Evolutionary conservation across 1,140 invertebrate genomes (phyloP).

Genomic region (Anadara kagoshimensis): DNA sequence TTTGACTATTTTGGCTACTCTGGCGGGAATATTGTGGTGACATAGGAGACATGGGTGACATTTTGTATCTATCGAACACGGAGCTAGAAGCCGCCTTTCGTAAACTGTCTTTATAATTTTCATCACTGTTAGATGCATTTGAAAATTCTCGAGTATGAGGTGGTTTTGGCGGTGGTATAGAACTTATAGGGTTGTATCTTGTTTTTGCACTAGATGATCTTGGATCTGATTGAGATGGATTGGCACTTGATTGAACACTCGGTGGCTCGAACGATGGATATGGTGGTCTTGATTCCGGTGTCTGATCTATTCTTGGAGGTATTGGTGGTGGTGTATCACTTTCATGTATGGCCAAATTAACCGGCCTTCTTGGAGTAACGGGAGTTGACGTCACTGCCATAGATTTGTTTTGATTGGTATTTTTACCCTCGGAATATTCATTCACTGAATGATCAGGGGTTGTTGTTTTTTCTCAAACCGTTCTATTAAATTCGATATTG

Average conservation of each 20-base stretch:
- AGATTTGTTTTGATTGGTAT: background rate
- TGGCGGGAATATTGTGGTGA: slow-evolving; percentile 22
- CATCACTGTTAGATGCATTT: slow-evolving; percentile 29
- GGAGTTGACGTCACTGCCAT: slow-evolving; percentile 61
- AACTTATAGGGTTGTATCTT: slow-evolving; percentile 16
- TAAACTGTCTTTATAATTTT: slow-evolving; percentile 41
- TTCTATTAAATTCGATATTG: too few species aligned
- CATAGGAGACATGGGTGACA: slow-evolving; percentile 6
- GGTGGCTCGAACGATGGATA: background rate
- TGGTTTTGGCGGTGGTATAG: slow-evolving; percentile 14
- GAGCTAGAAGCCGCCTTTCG: slow-evolving; percentile 39
- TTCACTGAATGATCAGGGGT: too few species aligned
- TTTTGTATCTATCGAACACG: slow-evolving; percentile 32
- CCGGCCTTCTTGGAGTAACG: slow-evolving; percentile 26
- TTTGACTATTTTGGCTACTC: slow-evolving; percentile 10
- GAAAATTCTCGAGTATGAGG: slow-evolving; percentile 31
- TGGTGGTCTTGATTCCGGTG: background rate
- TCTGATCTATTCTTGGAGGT: slow-evolving; percentile 26
- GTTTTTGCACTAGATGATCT: background rate
- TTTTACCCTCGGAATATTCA: too few species aligned
- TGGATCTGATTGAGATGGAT: background rate
- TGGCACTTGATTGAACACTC: background rate
- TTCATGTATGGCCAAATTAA: slow-evolving; percentile 9
- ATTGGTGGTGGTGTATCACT: slow-evolving; percentile 27
- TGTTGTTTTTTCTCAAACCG: too few species aligned